A percentile compares a stretch with the other conserved stretches of the same genome.
Conservation (phyloP, 2,888 invertebrate species). For the Syritta pipiens region DNA sequence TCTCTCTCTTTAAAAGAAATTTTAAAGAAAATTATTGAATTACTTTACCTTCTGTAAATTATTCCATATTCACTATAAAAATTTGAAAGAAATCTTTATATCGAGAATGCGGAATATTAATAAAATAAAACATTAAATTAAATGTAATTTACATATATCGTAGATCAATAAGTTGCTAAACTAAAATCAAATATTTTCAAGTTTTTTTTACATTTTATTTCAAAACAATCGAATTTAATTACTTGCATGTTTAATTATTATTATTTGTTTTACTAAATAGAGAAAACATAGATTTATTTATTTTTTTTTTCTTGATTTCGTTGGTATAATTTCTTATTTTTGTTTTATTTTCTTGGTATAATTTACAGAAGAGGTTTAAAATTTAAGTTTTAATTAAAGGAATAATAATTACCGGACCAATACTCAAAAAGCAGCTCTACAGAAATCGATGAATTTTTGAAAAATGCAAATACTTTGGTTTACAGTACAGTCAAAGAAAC, state of each 20-base stretch:
- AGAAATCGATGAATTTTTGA: slow-evolving; percentile 76
- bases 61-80: slow-evolving; percentile 66
- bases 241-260: slow-evolving; percentile 47
- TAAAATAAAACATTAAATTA: slow-evolving; percentile 16
- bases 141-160: slow-evolving; percentile 18
- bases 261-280: slow-evolving; percentile 19
- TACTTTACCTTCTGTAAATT: slow-evolving; percentile 77
- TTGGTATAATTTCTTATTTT: slow-evolving; percentile 23
- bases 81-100: slow-evolving; percentile 39
- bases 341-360: slow-evolving; percentile 63
- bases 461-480: slow-evolving; percentile 40
- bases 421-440: slow-evolving; percentile 72
- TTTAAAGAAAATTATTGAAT: slow-evolving; percentile 37
- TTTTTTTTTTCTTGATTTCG: slow-evolving; percentile 12
- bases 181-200: no score
- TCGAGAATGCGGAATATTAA: slow-evolving; percentile 42
- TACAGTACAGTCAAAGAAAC: slow-evolving; percentile 56
- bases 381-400: slow-evolving; percentile 41
- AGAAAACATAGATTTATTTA: slow-evolving; percentile 24
- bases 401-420: slow-evolving; percentile 32
- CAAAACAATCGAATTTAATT: slow-evolving; percentile 6
- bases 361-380: slow-evolving; percentile 76
- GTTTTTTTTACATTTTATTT: neutral
- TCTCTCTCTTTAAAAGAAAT: slow-evolving; percentile 28
- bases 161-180: slow-evolving; percentile 49